phyloP scores from a whole-genome alignment of 2,888 invertebrate genomes.

The Cantharis rustica region DNA sequence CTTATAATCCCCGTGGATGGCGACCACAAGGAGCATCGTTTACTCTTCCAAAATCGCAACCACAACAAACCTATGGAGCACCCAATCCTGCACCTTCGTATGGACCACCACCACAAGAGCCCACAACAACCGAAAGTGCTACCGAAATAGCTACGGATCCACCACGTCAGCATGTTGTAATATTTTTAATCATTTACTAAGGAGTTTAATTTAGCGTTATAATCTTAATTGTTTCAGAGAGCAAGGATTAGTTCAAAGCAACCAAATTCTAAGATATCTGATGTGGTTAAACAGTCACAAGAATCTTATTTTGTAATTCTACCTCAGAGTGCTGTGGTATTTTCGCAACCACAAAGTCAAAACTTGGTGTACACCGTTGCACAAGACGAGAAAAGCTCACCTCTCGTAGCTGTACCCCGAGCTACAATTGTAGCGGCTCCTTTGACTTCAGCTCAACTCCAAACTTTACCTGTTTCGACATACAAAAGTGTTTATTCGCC shows the following conservation, averaged over 20 bases:
- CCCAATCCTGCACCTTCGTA: slow-evolving; percentile 41
- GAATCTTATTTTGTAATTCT: slow-evolving; percentile 26
- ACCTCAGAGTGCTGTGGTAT: slow-evolving; percentile 18
- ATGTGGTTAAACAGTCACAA: not conserved
- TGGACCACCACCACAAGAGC: slow-evolving; percentile 45
- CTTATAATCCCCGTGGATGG: slow-evolving; percentile 57
- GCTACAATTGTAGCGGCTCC: slow-evolving; percentile 22
- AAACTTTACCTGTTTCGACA: slow-evolving; percentile 32
- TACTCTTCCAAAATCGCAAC: slow-evolving; percentile 49
- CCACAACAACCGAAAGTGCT: slow-evolving; percentile 41
- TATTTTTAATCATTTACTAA: not conserved
- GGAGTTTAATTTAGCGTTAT: slow-evolving; percentile 30
- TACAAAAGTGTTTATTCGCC: slow-evolving; percentile 20
- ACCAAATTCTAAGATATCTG: slow-evolving; percentile 2
- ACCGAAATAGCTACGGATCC: slow-evolving; percentile 23
- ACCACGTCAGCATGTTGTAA: slow-evolving; percentile 6
- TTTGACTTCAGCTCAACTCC: slow-evolving; percentile 30
- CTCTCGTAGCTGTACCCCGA: slow-evolving; percentile 34
- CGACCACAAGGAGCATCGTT: slow-evolving; percentile 56
- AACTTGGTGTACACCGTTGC: slow-evolving; percentile 43
- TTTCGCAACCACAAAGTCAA: slow-evolving; percentile 41
- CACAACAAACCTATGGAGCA: slow-evolving; percentile 42
- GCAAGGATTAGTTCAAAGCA: slow-evolving; percentile 36
- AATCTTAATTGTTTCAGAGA: slow-evolving; percentile 36
- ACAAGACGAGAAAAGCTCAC: slow-evolving; percentile 31